A percentile compares a stretch with the other conserved stretches of the same genome.
Evolutionary conservation across 2,797 vertebrate species (phyloP).

Genomic region (Rhincodon typus): DNA sequence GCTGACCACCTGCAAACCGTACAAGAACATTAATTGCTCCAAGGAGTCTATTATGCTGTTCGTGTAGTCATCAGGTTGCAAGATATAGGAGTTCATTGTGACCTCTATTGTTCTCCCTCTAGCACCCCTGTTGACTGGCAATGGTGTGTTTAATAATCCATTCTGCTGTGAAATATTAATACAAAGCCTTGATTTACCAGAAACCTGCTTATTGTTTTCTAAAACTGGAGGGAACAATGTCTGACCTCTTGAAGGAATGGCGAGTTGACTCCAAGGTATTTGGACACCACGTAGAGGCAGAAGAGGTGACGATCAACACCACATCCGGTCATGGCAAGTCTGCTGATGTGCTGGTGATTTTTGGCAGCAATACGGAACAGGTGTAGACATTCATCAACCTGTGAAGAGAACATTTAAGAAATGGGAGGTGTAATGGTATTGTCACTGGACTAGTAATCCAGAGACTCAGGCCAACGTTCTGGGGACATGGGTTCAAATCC

Average conservation of each 20-base stretch:
- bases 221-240: background rate
- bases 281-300: conserved; percentile 76
- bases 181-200: background rate
- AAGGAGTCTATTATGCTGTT: background rate
- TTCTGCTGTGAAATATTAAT: background rate
- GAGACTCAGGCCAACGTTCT: no score
- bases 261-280: conserved; percentile 72
- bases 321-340: conserved; percentile 72
- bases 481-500: no score
- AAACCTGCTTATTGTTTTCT: background rate
- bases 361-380: conserved; percentile 65
- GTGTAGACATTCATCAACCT: conserved; percentile 43
- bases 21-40: background rate
- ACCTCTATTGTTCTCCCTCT: background rate
- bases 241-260: conserved; percentile 79
- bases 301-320: conserved; percentile 84
- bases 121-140: background rate
- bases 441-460: no score
- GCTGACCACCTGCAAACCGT: background rate
- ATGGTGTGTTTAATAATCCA: background rate
- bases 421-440: no score
- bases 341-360: conserved; percentile 73
- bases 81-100: background rate
- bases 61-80: background rate
- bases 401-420: background rate